Conservation (phyloP, 2,888 invertebrate species). For the Ommatoiulus sabulosus region DNA sequence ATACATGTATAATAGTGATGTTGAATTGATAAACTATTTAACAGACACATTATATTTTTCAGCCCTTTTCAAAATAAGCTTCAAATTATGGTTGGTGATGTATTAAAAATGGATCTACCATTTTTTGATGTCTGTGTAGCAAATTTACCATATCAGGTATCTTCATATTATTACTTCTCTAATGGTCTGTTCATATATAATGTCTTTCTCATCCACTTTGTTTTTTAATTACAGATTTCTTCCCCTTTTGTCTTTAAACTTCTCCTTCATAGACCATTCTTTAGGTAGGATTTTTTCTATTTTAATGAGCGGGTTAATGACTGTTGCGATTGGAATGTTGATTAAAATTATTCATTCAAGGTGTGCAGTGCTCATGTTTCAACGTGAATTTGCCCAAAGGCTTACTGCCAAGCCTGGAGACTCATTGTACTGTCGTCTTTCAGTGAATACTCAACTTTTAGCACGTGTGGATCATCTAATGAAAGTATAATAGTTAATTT, state of each 20-base stretch:
- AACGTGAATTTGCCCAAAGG: conserved; percentile 97
- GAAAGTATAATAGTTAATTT: conserved; percentile 75
- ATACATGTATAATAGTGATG: too few species aligned
- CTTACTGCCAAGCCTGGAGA: conserved; percentile 97
- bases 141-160: conserved; percentile 96
- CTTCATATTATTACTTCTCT: not conserved
- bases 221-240: conserved; percentile 67
- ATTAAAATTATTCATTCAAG: conserved; percentile 66
- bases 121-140: conserved; percentile 99
- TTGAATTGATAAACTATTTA: too few species aligned
- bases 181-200: not conserved
- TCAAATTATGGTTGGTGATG: conserved; percentile 93
- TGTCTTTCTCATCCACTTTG: conserved; percentile 62
- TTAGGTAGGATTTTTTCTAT: conserved; percentile 64
- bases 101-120: conserved; percentile 91
- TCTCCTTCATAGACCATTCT: conserved; percentile 75
- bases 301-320: not conserved
- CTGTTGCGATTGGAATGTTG: not conserved
- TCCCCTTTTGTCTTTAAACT: conserved; percentile 72
- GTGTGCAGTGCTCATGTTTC: conserved; percentile 99
- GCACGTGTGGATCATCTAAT: conserved; percentile 95
- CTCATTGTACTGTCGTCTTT: conserved; percentile 94
- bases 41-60: conserved; percentile 68
- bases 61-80: conserved; percentile 90
- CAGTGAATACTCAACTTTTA: conserved; percentile 94